phyloP scores from a whole-genome alignment of 2,797 vertebrate genomes.

The Calcarius lapponicus region DNA sequence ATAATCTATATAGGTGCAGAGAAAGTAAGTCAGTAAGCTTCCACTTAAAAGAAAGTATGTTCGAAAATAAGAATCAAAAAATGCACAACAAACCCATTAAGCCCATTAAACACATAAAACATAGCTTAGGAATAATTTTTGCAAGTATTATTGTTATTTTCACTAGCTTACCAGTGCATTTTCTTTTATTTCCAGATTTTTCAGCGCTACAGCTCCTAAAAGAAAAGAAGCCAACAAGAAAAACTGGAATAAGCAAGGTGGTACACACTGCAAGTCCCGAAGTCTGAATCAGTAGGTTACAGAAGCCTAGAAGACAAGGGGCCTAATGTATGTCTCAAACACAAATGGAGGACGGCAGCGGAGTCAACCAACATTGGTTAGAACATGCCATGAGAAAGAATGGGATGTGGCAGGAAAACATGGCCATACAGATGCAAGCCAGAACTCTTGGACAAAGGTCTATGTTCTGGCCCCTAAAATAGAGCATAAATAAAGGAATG shows the following conservation, averaged over 20 bases:
- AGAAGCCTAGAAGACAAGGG: neutral
- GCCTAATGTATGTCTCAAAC: neutral
- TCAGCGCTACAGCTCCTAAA: conserved; percentile 89
- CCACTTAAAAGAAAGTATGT: neutral
- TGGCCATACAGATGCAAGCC: accelerated
- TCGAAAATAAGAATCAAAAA: neutral
- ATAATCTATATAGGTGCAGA: neutral
- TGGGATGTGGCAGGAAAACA: neutral
- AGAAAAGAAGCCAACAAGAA: neutral
- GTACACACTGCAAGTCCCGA: neutral
- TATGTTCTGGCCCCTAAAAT: neutral
- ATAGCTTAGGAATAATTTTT: neutral
- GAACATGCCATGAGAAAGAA: neutral
- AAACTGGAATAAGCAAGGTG: neutral
- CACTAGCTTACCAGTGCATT: conserved; percentile 92
- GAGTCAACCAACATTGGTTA: neutral
- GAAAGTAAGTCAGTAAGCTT: neutral
- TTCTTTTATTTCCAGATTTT: conserved; percentile 97
- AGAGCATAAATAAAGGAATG: neutral
- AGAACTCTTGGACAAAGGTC: neutral
- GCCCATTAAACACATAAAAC: neutral
- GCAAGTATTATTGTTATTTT: neutral
- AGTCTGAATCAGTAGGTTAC: neutral
- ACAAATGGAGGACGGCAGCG: neutral
- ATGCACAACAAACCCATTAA: neutral